phyloP scores from a whole-genome alignment of 2,888 invertebrate species.

The Euproctis similis region DNA sequence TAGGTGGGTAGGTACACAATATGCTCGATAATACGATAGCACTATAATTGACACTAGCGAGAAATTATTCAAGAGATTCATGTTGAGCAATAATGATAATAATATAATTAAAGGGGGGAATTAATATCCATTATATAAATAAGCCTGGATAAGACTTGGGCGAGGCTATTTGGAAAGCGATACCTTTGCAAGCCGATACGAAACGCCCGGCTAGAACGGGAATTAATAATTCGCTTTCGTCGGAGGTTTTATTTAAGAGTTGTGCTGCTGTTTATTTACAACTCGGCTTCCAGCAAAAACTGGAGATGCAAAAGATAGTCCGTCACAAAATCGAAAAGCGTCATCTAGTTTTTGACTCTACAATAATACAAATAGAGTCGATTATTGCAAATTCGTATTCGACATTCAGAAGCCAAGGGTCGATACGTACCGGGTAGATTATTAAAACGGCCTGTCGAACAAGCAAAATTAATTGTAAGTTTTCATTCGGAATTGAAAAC shows the following conservation, averaged over 20 bases:
- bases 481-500: slow-evolving; percentile 51
- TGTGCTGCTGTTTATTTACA: slow-evolving; percentile 49
- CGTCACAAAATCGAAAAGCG: slow-evolving; percentile 19
- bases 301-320: slow-evolving; percentile 22
- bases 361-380: slow-evolving; percentile 21
- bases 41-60: slow-evolving; percentile 14
- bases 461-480: slow-evolving; percentile 58
- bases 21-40: background rate
- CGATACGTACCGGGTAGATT: slow-evolving; percentile 43
- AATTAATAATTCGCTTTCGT: slow-evolving; percentile 52
- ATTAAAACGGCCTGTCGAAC: slow-evolving; percentile 58
- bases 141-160: slow-evolving; percentile 26
- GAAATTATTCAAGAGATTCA: slow-evolving; percentile 14
- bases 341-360: slow-evolving; percentile 28
- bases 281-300: slow-evolving; percentile 33
- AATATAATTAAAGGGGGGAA: slow-evolving; percentile 29
- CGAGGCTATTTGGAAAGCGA: slow-evolving; percentile 27
- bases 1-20: no score
- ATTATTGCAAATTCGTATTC: slow-evolving; percentile 23
- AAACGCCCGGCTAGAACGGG: slow-evolving; percentile 33
- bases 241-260: slow-evolving; percentile 47
- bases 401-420: slow-evolving; percentile 27
- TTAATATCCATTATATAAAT: slow-evolving; percentile 34
- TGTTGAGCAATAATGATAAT: slow-evolving; percentile 26
- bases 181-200: slow-evolving; percentile 30